These are phyloP conservation scores for Alca torda DNA, from an alignment of 2,797 vertebrate species.

Conservation along the genomic window DNA sequence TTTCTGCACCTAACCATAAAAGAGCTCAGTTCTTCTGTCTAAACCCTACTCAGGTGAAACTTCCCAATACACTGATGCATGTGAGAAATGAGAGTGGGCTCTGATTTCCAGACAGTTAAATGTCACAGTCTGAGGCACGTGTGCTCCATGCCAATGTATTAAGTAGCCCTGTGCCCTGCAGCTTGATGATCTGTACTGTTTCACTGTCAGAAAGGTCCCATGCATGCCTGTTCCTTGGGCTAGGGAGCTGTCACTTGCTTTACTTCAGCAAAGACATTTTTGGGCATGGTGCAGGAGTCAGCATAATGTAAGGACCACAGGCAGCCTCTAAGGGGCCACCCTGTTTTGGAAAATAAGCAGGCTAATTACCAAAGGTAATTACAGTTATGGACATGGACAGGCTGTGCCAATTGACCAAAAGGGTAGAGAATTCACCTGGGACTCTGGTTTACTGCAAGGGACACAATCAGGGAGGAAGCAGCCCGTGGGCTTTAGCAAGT, in stretches of 20 bases:
- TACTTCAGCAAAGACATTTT: not conserved
- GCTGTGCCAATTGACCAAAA: not conserved
- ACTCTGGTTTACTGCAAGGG: not conserved
- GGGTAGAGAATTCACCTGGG: slow-evolving; percentile 34
- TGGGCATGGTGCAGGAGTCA: not conserved
- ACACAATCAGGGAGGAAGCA: not conserved
- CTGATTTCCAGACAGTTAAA: not conserved
- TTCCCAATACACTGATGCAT: not conserved
- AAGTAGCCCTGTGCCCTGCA: not conserved
- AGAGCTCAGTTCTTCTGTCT: not conserved
- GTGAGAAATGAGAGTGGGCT: not conserved
- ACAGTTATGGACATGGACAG: not conserved
- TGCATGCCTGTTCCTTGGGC: not conserved
- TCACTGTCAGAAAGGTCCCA: not conserved
- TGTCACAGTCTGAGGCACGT: not conserved
- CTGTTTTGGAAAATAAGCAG: not conserved
- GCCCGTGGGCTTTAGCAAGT: not conserved
- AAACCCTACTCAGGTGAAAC: not conserved
- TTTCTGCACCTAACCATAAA: not conserved
- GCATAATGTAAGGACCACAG: not conserved
- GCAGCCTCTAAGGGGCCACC: not conserved
- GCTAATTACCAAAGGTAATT: not conserved
- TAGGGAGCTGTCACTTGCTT: not conserved
- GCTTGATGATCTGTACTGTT: not conserved
- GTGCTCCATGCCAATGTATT: not conserved